Conservation (phyloP, 2,113 vertebrate genomes). For the Megaleporinus macrocephalus region DNA sequence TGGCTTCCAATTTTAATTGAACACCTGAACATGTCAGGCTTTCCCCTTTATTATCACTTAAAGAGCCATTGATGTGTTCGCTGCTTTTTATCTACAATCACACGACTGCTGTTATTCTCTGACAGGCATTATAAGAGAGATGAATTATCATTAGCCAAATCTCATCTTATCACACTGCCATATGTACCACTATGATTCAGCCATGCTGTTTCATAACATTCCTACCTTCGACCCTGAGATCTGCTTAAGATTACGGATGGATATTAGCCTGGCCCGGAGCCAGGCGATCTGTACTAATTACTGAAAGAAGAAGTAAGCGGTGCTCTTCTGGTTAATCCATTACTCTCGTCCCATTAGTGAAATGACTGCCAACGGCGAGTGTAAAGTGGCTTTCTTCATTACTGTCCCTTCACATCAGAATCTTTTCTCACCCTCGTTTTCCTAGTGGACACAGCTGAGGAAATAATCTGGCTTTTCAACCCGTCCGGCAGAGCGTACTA, state of each 20-base stretch:
- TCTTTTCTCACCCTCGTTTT: conserved; percentile 55
- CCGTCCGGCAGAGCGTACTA: conserved; percentile 55
- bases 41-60: neutral
- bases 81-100: conserved; percentile 24
- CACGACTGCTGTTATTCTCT: conserved; percentile 10
- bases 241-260: conserved; percentile 48
- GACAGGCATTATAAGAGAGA: conserved; percentile 16
- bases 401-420: conserved; percentile 56
- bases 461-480: conserved; percentile 64
- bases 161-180: conserved; percentile 9
- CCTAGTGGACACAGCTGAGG: conserved; percentile 59
- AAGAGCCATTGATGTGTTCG: neutral
- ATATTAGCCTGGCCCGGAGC: conserved; percentile 43
- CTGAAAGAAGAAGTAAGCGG: conserved; percentile 37
- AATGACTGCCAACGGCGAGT: conserved; percentile 50
- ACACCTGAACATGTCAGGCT: conserved; percentile 24
- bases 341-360: conserved; percentile 64
- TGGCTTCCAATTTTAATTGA: conserved; percentile 27
- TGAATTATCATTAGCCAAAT: conserved; percentile 32
- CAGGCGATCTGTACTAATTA: conserved; percentile 63
- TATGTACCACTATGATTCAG: neutral
- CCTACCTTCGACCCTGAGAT: conserved; percentile 42
- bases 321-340: conserved; percentile 55
- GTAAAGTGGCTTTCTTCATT: conserved; percentile 65
- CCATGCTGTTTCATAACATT: conserved; percentile 59